These are phyloP conservation scores for Pedionomus torquatus DNA, from an alignment of 2,113 vertebrate genomes.

Conservation along the genomic window DNA sequence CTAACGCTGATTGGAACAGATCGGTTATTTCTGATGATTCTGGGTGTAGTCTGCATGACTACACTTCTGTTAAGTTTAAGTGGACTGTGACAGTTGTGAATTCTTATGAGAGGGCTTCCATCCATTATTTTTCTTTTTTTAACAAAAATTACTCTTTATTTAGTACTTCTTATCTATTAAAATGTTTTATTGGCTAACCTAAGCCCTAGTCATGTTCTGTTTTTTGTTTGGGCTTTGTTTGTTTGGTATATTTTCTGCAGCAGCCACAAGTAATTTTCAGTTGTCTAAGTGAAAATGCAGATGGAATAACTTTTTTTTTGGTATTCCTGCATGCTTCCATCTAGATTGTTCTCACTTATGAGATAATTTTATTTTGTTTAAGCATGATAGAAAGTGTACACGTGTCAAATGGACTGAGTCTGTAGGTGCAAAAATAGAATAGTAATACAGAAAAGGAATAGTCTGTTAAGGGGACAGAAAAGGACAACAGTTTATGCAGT, in stretches of 20 bases:
- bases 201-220: too few species aligned
- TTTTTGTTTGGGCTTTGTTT: not conserved
- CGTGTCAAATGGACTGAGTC: not conserved
- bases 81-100: not conserved
- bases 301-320: not conserved
- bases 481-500: not conserved
- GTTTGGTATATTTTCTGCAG: not conserved
- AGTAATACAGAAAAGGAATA: not conserved
- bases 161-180: not conserved
- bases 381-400: not conserved
- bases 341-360: not conserved
- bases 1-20: not conserved
- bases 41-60: not conserved
- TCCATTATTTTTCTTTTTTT: not conserved
- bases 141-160: not conserved
- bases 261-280: not conserved
- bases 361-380: not conserved
- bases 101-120: not conserved
- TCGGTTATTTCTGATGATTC: not conserved
- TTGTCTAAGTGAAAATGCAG: not conserved
- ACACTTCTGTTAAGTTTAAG: not conserved
- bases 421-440: not conserved
- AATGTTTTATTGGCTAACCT: not conserved
- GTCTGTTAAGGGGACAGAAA: not conserved
- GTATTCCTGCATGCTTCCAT: not conserved